Conservation (phyloP, 2,113 vertebrate genomes). For the Glaucomys volans region DNA sequence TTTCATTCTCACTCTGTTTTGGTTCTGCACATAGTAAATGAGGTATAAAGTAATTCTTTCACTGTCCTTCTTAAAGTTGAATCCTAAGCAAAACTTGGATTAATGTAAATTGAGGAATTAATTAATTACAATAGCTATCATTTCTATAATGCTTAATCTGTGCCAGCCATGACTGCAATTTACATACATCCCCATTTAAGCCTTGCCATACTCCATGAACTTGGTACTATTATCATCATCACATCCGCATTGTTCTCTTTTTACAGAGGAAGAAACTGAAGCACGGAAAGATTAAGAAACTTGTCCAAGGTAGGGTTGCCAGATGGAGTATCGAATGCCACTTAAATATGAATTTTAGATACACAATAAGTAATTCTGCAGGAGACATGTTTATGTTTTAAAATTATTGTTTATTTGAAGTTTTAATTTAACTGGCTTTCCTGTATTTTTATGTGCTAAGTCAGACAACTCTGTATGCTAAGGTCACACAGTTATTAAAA, state of each 20-base stretch:
- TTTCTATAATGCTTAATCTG: not conserved
- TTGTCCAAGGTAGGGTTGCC: not conserved
- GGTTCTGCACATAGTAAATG: slow-evolving; percentile 49
- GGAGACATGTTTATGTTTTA: slow-evolving; percentile 22
- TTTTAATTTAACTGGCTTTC: not conserved
- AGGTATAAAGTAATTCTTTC: slow-evolving; percentile 33
- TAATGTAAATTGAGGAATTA: slow-evolving; percentile 32
- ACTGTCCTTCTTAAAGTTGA: slow-evolving; percentile 23
- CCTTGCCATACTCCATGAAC: not conserved
- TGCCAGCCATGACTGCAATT: not conserved
- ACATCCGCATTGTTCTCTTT: not conserved
- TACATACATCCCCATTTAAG: not conserved
- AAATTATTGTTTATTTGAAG: slow-evolving; percentile 35
- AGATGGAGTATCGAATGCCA: not conserved
- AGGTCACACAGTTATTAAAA: not conserved
- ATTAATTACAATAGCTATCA: not conserved
- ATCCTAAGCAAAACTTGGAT: slow-evolving; percentile 21
- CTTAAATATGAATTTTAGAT: slow-evolving; percentile 58
- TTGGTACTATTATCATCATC: not conserved
- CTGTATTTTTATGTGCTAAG: slow-evolving; percentile 50
- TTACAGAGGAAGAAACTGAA: slow-evolving; percentile 48
- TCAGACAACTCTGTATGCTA: not conserved
- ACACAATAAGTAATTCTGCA: not conserved
- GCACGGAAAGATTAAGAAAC: not conserved
- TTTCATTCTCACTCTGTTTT: not conserved